Percentiles rank a stretch among this genome's conserved stretches.
Evolutionary conservation across 2,113 vertebrate genomes (phyloP).

Genomic region (Piliocolobus tephrosceles): DNA sequence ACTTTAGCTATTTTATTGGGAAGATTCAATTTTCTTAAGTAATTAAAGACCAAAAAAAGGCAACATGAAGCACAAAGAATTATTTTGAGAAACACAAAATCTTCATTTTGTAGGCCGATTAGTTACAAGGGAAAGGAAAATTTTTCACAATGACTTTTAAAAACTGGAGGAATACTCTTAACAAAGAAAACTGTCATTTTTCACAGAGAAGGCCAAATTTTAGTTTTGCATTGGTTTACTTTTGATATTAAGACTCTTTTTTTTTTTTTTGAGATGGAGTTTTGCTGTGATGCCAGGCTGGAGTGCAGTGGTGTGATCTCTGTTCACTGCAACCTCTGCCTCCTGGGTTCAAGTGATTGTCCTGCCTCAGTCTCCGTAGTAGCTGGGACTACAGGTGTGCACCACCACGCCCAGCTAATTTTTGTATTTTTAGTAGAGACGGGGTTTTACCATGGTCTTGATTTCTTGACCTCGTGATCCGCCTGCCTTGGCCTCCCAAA

Average conservation of each 20-base stretch:
- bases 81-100: not conserved
- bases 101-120: not conserved
- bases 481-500: too few relatives aligned
- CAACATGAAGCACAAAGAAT: not conserved
- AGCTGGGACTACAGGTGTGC: too few relatives aligned
- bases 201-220: not conserved
- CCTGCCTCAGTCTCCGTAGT: too few relatives aligned
- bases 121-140: not conserved
- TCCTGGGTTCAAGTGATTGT: too few relatives aligned
- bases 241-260: not conserved
- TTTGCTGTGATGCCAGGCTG: too few relatives aligned
- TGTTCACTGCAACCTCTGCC: too few relatives aligned
- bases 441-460: too few relatives aligned
- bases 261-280: too few relatives aligned
- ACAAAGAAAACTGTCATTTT: not conserved
- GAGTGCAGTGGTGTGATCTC: too few relatives aligned
- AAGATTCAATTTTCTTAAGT: not conserved
- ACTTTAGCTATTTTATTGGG: not conserved
- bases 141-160: not conserved
- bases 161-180: not conserved
- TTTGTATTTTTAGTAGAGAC: too few relatives aligned
- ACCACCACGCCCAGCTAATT: too few relatives aligned
- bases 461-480: too few relatives aligned
- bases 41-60: not conserved
- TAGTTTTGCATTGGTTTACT: not conserved